Conservation (phyloP, 1,140 invertebrate species). For the Plodia interpunctella region DNA sequence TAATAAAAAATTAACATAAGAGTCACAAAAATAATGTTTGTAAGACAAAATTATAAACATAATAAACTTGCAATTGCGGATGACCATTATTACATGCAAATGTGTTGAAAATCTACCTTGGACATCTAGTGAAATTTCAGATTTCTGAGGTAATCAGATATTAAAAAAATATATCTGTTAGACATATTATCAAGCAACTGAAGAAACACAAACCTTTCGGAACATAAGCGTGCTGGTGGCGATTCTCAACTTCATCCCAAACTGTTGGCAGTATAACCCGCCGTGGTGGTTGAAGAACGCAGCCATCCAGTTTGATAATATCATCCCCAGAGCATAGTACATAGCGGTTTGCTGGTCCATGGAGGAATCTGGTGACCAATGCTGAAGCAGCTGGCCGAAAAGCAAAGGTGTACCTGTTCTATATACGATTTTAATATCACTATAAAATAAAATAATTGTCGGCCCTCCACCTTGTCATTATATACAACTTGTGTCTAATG, state of each 20-base stretch:
- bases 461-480: no score
- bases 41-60: no score
- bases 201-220: constrained; percentile 75
- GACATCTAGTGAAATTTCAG: no score
- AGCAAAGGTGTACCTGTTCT: constrained; percentile 73
- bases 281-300: constrained; percentile 72
- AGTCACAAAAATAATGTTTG: no score
- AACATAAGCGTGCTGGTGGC: constrained; percentile 80
- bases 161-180: no score
- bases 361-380: constrained; percentile 64
- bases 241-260: constrained; percentile 80
- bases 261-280: constrained; percentile 60
- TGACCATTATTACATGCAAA: no score
- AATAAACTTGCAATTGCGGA: no score
- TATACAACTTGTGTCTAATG: no score
- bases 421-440: constrained; percentile 10
- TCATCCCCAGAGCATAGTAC: constrained; percentile 53
- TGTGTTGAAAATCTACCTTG: no score
- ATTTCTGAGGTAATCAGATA: no score
- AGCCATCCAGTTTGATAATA: constrained; percentile 44
- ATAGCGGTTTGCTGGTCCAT: constrained; percentile 44
- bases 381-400: constrained; percentile 76
- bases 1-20: no score
- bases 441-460: no score
- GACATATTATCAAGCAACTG: not conserved